Evolutionary conservation across 2,113 vertebrate species (phyloP).

Genomic region (Lota lota): DNA sequence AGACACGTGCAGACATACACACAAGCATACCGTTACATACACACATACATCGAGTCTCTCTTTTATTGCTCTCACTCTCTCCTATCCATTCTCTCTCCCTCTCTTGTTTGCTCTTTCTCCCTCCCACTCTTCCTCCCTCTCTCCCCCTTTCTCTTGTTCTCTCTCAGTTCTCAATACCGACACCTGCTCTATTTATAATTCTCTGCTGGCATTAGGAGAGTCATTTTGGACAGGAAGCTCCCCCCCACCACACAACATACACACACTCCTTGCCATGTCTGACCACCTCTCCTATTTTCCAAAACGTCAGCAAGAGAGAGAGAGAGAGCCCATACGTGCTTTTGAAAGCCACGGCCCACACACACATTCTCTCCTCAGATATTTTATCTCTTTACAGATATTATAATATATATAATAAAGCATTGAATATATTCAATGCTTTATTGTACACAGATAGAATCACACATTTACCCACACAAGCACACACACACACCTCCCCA

Average conservation of each 20-base stretch:
- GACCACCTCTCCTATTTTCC: slow-evolving; percentile 59
- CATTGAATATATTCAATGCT: no score
- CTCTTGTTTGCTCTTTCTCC: background rate
- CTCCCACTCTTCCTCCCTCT: background rate
- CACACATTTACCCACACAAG: slow-evolving; percentile 36
- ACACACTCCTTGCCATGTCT: slow-evolving; percentile 58
- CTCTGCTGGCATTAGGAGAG: background rate
- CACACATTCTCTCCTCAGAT: background rate
- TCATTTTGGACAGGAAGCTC: slow-evolving; percentile 60
- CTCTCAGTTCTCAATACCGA: background rate
- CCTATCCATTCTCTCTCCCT: slow-evolving; percentile 47
- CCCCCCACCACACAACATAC: slow-evolving; percentile 53
- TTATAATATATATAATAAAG: no score
- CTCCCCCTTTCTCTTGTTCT: background rate
- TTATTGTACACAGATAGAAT: background rate
- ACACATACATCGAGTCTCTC: slow-evolving; percentile 42
- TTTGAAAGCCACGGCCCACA: slow-evolving; percentile 32
- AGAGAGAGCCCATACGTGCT: slow-evolving; percentile 20
- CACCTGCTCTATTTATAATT: slow-evolving; percentile 26
- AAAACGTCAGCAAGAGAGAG: slow-evolving; percentile 43
- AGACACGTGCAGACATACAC: background rate
- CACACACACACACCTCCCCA: background rate
- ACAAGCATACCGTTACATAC: slow-evolving; percentile 22
- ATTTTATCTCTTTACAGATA: no score
- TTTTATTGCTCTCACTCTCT: slow-evolving; percentile 51